phyloP scores from a whole-genome alignment of 2,797 vertebrate genomes.

The Macrochelys suwanniensis region DNA sequence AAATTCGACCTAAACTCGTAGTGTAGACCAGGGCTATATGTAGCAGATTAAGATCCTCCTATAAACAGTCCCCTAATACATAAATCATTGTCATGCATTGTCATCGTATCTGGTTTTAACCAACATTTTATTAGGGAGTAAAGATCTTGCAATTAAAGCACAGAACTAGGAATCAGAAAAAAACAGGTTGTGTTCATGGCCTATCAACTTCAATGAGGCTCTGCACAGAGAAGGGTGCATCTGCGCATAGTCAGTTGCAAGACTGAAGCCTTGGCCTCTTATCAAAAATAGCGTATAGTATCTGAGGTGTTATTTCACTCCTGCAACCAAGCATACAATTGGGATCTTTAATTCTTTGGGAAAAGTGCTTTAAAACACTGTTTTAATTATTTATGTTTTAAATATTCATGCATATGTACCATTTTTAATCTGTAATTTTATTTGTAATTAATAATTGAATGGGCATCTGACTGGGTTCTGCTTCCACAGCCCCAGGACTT shows the following conservation, averaged over 20 bases:
- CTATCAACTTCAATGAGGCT: background rate
- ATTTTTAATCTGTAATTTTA: constrained; percentile 35
- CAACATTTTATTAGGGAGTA: background rate
- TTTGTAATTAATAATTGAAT: constrained; percentile 40
- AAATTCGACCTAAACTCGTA: no score
- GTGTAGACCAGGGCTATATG: no score
- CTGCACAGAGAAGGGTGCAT: background rate
- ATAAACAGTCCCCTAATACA: background rate
- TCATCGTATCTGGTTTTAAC: background rate
- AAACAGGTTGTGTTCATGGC: background rate
- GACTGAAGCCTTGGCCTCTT: background rate
- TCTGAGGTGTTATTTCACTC: background rate
- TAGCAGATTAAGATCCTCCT: background rate
- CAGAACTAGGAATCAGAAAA: background rate
- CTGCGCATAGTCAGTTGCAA: background rate
- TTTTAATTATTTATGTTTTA: constrained; percentile 23
- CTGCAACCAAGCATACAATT: background rate
- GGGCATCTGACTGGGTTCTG: background rate
- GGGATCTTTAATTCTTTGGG: background rate
- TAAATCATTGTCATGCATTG: background rate
- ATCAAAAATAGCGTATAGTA: background rate
- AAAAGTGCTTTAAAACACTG: background rate
- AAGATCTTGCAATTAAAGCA: background rate
- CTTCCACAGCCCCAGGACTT: background rate
- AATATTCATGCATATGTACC: background rate